Conservation (phyloP, 2,113 vertebrate genomes). For the Morphnarchus princeps region DNA sequence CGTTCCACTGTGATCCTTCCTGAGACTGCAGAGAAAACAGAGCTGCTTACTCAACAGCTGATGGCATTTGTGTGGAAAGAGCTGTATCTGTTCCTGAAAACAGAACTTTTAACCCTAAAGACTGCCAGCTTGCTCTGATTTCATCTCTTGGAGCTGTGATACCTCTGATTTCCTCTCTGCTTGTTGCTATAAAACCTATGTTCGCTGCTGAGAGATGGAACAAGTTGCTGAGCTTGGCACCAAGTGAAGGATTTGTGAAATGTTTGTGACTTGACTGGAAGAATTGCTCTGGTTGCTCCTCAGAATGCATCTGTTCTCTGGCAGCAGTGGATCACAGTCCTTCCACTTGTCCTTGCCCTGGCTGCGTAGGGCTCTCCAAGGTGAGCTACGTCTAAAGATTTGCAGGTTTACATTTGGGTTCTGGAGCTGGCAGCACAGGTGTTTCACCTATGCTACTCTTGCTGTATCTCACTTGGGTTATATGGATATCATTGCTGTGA, state of each 20-base stretch:
- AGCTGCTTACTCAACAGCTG: slow-evolving; percentile 30
- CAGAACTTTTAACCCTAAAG: neutral
- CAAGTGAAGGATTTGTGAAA: neutral
- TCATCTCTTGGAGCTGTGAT: neutral
- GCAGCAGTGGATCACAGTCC: fast-evolving
- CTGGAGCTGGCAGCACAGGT: neutral
- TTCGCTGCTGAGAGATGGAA: neutral
- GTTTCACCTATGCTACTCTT: neutral
- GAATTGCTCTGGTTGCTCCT: neutral
- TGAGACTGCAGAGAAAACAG: neutral
- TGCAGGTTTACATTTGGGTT: neutral
- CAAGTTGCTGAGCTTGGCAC: neutral
- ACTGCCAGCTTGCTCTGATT: neutral
- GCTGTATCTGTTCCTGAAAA: neutral
- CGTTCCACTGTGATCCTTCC: neutral
- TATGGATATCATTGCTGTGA: neutral
- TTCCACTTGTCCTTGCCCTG: neutral
- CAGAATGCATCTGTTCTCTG: neutral
- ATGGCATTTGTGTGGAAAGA: slow-evolving; percentile 23
- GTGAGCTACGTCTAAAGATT: fast-evolving
- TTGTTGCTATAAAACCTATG: neutral
- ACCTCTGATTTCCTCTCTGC: neutral
- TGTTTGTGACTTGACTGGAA: neutral
- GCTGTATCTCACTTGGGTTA: neutral
- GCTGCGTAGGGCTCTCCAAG: neutral